phyloP scores from a whole-genome alignment of 2,888 invertebrate species.

The Oscheius sp. region DNA sequence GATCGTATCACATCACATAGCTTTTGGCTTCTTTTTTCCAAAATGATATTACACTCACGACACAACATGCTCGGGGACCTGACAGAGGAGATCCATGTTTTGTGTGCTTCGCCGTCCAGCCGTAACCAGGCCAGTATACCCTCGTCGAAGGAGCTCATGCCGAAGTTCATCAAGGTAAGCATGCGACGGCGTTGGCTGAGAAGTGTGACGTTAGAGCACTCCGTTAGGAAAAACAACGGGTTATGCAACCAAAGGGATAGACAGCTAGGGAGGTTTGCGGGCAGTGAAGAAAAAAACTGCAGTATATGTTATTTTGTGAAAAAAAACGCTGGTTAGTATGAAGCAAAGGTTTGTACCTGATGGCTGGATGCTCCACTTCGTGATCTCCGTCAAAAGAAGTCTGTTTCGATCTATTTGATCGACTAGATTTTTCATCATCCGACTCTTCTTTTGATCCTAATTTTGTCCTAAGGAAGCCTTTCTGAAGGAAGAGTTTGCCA shows the following conservation, averaged over 20 bases:
- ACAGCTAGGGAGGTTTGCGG: conserved; percentile 16
- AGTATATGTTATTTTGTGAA: no score
- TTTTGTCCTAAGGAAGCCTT: conserved; percentile 44
- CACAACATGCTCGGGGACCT: conserved; percentile 41
- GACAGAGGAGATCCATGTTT: conserved; percentile 54
- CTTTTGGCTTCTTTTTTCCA: background rate
- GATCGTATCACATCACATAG: no score
- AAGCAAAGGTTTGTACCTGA: conserved; percentile 34
- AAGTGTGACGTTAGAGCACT: conserved; percentile 5
- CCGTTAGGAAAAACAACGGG: conserved; percentile 31
- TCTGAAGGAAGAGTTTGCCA: no score
- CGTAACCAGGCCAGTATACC: conserved; percentile 65
- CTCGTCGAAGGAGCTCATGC: conserved; percentile 67
- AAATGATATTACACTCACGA: conserved; percentile 27
- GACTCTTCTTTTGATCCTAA: conserved; percentile 45
- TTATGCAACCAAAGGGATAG: conserved; percentile 34
- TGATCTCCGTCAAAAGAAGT: conserved; percentile 45
- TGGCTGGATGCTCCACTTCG: conserved; percentile 45
- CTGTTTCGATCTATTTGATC: conserved; percentile 40
- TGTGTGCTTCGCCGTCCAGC: conserved; percentile 57
- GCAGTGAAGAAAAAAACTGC: conserved; percentile 6
- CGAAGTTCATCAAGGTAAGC: conserved; percentile 66
- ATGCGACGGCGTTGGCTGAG: conserved; percentile 69
- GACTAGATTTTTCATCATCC: conserved; percentile 44
- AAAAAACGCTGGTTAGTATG: background rate